Base-by-base conservation (phyloP, 2,113 vertebrate genomes). In the Telmatochromis brichardi region DNA sequence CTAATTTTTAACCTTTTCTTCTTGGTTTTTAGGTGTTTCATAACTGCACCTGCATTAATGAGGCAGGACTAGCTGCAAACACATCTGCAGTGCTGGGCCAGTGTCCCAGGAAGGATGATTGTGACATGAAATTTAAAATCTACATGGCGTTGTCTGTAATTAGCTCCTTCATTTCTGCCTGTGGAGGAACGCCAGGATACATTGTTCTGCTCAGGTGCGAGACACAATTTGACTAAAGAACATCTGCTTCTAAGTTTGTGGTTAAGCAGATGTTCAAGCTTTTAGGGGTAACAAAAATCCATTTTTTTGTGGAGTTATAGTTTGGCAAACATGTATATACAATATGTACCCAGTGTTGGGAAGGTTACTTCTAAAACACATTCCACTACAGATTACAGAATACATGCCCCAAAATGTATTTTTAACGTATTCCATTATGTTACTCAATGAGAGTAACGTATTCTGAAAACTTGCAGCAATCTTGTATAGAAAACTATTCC, bases 41-140 rank as follows among this genome's bases (percentile, higher is more conserved):
- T 89, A 98, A 99, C 92, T 99, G 98, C 85, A 97, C 94, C 31
- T 99, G 98, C 71, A 76, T 97, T 33, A 86, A 63, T 54, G 87
- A 86, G 15, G 88, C 78, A 26, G 87, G 87, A 3, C 91, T 93
- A 6, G 71, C 80, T 6, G 84, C 50, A 78, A 98, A 97, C 91
- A 92, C 84, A 80, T 98, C 98, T 1, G 95, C 89, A 11, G 91
- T 86, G 28, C 86, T 98, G 92, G 98, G 98, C 2, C 96, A 97
- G 92, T 99, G 98, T 37, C 95, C 96, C 31, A 97, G 95, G 90
- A 89, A 81, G 6, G 89, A 89, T 0, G 65, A 93, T 9, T 99
- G 98, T 51, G 94, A 91, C 2, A 89, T 0, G 14, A 97, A 94
- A 1, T 98, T 98, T 87, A 96, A 97, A 90, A 87, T 97, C 89